Conservation (phyloP, 2,888 invertebrate genomes). For the Schizotus pectinicornis region DNA sequence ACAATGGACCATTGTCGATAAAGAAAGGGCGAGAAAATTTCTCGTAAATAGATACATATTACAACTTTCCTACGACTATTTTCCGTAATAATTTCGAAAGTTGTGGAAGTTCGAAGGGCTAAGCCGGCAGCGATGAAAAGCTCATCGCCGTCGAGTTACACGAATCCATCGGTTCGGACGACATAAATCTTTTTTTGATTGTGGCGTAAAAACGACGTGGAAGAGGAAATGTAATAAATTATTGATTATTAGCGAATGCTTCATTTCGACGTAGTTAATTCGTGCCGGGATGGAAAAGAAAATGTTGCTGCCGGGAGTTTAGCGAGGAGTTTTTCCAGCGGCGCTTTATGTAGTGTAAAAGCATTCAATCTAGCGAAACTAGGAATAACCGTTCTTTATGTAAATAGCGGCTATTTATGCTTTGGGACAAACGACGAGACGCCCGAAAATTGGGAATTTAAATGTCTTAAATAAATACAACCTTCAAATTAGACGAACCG, state of each 20-base stretch:
- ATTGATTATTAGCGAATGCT: neutral
- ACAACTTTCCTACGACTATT: too few relatives aligned
- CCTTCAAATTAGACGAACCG: constrained; percentile 26
- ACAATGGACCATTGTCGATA: too few relatives aligned
- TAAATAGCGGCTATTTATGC: constrained; percentile 25
- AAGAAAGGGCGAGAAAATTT: too few relatives aligned
- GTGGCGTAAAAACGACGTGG: neutral
- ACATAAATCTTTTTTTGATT: constrained; percentile 5
- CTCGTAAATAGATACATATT: too few relatives aligned
- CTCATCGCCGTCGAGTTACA: constrained; percentile 5
- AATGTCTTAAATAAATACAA: constrained; percentile 29
- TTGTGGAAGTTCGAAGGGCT: neutral
- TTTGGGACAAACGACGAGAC: constrained; percentile 16
- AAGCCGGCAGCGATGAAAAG: neutral
- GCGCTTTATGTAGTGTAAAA: constrained; percentile 28
- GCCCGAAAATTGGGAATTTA: constrained; percentile 8
- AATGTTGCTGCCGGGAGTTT: neutral
- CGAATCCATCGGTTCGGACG: neutral
- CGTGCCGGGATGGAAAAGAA: neutral
- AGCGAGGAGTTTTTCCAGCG: constrained; percentile 3
- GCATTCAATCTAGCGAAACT: constrained; percentile 21
- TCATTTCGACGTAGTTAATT: constrained; percentile 4
- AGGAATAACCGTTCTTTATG: constrained; percentile 26
- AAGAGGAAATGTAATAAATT: neutral
- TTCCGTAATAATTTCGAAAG: too few relatives aligned